Conservation (phyloP, 2,797 vertebrate species). For the Podargus strigoides region DNA sequence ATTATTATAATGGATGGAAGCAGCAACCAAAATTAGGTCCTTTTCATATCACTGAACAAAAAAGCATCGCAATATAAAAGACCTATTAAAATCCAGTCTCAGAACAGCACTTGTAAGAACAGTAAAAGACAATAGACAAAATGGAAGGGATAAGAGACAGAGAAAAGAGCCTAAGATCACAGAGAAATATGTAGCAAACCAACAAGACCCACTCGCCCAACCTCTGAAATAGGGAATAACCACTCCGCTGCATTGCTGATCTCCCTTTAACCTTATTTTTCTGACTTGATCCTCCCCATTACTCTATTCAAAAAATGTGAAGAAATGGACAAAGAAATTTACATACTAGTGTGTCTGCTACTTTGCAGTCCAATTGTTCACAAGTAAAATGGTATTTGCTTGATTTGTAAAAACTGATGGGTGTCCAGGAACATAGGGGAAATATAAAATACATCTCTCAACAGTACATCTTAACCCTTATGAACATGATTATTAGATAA, state of each 20-base stretch:
- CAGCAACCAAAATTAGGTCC: not conserved
- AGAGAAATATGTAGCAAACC: not conserved
- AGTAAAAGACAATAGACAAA: not conserved
- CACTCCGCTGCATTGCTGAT: not conserved
- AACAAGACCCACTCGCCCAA: not conserved
- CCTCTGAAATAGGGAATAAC: not conserved
- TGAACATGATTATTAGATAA: not conserved
- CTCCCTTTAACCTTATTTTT: not conserved
- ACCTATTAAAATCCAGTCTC: not conserved
- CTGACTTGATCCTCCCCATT: not conserved
- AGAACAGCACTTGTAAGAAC: not conserved
- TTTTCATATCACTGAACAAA: not conserved
- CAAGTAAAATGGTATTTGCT: not conserved
- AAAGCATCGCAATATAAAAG: not conserved
- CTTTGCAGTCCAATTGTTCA: not conserved
- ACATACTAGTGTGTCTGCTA: not conserved
- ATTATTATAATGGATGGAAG: not conserved
- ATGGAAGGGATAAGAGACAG: not conserved
- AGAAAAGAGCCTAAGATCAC: not conserved
- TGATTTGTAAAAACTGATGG: not conserved
- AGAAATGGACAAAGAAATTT: not conserved
- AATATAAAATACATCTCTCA: not conserved
- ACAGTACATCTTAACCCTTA: not conserved
- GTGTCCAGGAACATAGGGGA: not conserved
- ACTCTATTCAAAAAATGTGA: not conserved